Evolutionary conservation across 2,888 invertebrate genomes (phyloP), one percentile per base, ranked within the genome.

Genomic region (Bombylius discolor): DNA sequence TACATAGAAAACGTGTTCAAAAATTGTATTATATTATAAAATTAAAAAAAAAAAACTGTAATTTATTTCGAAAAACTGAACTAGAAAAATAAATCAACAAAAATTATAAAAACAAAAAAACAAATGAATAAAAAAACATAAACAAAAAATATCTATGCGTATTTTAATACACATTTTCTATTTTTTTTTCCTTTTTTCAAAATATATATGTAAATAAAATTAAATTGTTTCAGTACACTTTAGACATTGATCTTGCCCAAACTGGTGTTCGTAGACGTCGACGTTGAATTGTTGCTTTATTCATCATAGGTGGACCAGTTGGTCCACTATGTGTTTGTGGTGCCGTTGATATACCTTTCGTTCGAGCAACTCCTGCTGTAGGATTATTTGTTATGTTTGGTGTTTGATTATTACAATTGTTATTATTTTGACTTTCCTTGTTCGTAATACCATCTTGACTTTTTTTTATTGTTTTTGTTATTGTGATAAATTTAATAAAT

Each of bases 211-310:
- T n/a, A 23, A 23, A 23, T 23, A 23, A 23, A 23, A 23, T 23
- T 23, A 23, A 23, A 23, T 23, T 23, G 23, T 59, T 55, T 60
- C 56, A 63, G 64, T 74, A 72, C 72, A 79, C 79, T 80, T 76
- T 80, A 75, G 79, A 77, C 74, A 80, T 79, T 77, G 83, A 84
- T 79, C 85, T 82, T 77, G 87, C 84, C 87, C 87, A 87, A 76
- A 86, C 83, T 70, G 87, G 87, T 70, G 86, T 84, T 77, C 86
- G 83, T 74, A 87, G 83, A 68, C 85, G 83, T 75, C 87, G 81
- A 77, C 80, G 81, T 79, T 82, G 84, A 63, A 81, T 78, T 64
- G 82, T 78, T 71, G 76, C 74, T 71, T 71, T 71, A 66, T 69
- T 71, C 70, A 59, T 66, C 65, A 68, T 65, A 69, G 72, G 73